Base-by-base conservation (phyloP, 2,888 invertebrate genomes). In the Saturnia pavonia region DNA sequence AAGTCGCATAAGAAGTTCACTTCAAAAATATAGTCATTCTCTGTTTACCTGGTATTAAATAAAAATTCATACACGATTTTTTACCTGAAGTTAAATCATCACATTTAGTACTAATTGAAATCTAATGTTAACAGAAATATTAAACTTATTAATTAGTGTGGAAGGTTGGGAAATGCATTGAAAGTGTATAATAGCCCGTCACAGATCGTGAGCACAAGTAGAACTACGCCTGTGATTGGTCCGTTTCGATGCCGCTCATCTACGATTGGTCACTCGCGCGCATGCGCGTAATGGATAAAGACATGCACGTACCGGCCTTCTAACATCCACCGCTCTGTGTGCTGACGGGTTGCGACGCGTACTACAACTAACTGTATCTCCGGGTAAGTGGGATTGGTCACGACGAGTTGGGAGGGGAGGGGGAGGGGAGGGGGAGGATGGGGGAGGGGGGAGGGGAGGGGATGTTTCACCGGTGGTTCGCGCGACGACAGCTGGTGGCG, bases 401-500 rank as follows among this genome's bases (percentile, higher is more conserved):
- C n/a, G n/a, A n/a, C n/a, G n/a, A n/a, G n/a, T n/a, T n/a, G n/a
- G n/a, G n/a, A n/a, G n/a, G n/a, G n/a, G n/a, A n/a, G n/a, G n/a
- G n/a, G n/a, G 51, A 51, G 16, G 51, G 51, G 51, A n/a, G 8
- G 1, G 9, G 45, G 8, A 14, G 45, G 14, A 45, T 45, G 2
- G 9, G 45, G 6, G 45, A n/a, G 43, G 16, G 1, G 16, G 8
- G 19, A 19, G 8, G 16, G 19, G 54, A 19, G 12, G 45, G 34
- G 40, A 22, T 34, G 63, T 83, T 84, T 88, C 87, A 88, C 88
- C 88, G 85, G 22, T 78, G 81, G 34, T 42, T 73, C 43, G 80
- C 42, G 14, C 86, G 80, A 2, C 88, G 81, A 72, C 87, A 85
- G 72, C 75, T 78, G 71, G 76, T 77, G 2, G 88, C 88, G 51